phyloP scores from a whole-genome alignment of 2,113 vertebrate genomes.

The Hippopotamus amphibius region DNA sequence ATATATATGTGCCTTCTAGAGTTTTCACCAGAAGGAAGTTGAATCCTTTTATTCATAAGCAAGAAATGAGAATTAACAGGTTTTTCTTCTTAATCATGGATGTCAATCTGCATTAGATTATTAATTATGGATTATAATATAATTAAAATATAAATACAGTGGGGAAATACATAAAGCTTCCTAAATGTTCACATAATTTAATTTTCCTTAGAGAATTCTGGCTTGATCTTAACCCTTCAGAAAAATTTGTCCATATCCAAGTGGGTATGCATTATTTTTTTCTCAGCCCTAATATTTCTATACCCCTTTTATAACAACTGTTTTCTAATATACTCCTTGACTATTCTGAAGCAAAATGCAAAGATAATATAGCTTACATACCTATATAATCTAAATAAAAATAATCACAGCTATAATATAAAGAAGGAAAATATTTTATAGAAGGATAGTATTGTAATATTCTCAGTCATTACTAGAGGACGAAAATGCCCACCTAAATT shows the following conservation, averaged over 20 bases:
- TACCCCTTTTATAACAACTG: neutral
- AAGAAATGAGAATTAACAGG: constrained; percentile 52
- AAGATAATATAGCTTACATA: constrained; percentile 24
- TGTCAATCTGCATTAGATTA: constrained; percentile 47
- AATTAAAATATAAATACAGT: constrained; percentile 58
- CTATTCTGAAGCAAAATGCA: constrained; percentile 43
- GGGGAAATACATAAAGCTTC: neutral
- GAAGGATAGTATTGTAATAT: neutral
- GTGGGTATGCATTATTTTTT: constrained; percentile 15
- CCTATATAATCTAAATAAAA: constrained; percentile 14
- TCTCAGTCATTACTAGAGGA: neutral
- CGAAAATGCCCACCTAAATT: neutral
- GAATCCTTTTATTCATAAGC: constrained; percentile 33
- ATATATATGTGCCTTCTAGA: neutral
- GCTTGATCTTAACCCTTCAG: constrained; percentile 1
- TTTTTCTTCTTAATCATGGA: constrained; percentile 22
- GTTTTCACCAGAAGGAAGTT: constrained; percentile 43
- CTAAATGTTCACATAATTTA: constrained; percentile 47
- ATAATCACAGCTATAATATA: neutral
- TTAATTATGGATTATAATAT: constrained; percentile 56
- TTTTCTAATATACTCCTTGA: constrained; percentile 15
- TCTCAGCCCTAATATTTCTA: neutral
- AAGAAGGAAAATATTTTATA: constrained; percentile 25
- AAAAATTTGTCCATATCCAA: constrained; percentile 23
- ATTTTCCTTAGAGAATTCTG: constrained; percentile 41